Evolutionary conservation across 2,797 vertebrate species (phyloP).

Genomic region (Myotis planiceps): DNA sequence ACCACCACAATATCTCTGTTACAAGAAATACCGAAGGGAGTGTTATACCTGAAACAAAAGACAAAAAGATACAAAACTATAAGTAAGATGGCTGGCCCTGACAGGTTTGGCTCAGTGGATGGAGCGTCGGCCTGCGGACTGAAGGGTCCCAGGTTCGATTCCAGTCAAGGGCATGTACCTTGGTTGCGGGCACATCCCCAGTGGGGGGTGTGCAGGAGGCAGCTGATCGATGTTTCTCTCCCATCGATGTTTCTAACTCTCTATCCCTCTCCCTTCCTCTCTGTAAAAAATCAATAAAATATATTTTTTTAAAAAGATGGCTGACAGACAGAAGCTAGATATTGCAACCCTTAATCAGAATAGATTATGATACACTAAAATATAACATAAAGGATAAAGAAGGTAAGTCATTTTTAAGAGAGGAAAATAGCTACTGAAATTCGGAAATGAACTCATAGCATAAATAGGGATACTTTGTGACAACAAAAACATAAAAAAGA

Average conservation of each 20-base stretch:
- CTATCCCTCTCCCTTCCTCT: too few relatives aligned
- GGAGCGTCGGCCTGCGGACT: too few relatives aligned
- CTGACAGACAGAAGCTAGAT: neutral
- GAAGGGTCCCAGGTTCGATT: too few relatives aligned
- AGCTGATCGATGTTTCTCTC: too few relatives aligned
- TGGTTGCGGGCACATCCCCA: too few relatives aligned
- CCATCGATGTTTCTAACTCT: too few relatives aligned
- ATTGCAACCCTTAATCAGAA: neutral
- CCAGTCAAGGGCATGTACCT: too few relatives aligned
- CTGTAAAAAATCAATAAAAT: too few relatives aligned
- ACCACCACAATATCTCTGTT: neutral
- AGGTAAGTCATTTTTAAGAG: neutral
- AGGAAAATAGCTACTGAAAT: neutral
- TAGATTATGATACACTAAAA: neutral
- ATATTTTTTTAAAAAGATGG: too few relatives aligned
- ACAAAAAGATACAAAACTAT: neutral
- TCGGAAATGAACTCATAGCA: neutral
- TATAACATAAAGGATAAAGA: neutral
- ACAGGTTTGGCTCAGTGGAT: too few relatives aligned
- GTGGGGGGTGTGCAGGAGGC: too few relatives aligned
- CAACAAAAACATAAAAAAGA: neutral
- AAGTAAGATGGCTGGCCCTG: neutral
- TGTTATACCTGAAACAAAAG: neutral
- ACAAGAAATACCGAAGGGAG: neutral
- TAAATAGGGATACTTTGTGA: neutral